Base-by-base conservation (phyloP, 2,113 vertebrate species). In the Sakesphorus luctuosus region DNA sequence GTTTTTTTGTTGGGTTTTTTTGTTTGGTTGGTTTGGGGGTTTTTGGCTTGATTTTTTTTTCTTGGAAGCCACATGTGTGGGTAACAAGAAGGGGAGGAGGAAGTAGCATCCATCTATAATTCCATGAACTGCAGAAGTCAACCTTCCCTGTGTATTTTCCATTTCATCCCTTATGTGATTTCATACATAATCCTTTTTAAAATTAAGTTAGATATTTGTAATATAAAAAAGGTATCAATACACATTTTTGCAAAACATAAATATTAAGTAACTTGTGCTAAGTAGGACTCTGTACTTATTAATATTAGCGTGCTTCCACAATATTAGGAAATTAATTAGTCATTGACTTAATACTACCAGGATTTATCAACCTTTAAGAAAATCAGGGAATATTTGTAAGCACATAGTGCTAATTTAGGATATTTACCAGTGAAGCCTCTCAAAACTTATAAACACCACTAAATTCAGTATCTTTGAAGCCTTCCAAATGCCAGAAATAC, bases 281-380 rank as follows among this genome's bases (percentile, higher is more conserved):
- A 50, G 21, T 63, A 78, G 23, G 18, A 58, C 31, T 91, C 36
- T 61, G 25, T 38, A 63, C 2, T 94, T 53, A 28, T 8, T 89
- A 74, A 71, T 72, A 89, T 82, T 56, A 68, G 11, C 56, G 28
- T 72, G 7, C 24, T 75, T 91, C 26, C 52, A 58, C 24, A 82
- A 26, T 49, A 77, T 66, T 83, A 62, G 36, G 82, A 94, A 91
- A 91, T 72, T 84, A 94, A 94, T 93, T 90, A 87, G 36, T 44
- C 28, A 47, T 17, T 91, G 58, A 94, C 23, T 79, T 65, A 85
- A 87, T 31, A 10, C 29, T 91, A 24, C 62, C 53, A 87, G 62
- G 74, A 87, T 73, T 20, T 90, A 71, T 40, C 63, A 94, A 53
- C 36, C 50, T 94, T 89, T 91, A 87, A 77, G 76, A 86, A 91